Evolutionary conservation across 2,888 invertebrate species (phyloP).

Genomic region (Ophraella communa): DNA sequence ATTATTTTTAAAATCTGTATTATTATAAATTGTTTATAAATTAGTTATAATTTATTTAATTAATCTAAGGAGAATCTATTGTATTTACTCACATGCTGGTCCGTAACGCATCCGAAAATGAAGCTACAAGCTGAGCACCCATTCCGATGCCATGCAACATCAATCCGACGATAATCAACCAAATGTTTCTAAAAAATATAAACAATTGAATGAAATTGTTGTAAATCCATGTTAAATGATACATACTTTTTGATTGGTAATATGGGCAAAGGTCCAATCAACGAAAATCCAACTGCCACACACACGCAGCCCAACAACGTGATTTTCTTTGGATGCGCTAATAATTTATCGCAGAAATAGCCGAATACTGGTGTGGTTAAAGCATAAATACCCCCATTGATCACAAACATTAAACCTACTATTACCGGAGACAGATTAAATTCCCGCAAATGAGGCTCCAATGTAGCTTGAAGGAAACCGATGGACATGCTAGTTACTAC

Average conservation of each 20-base stretch:
- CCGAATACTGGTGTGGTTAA: slow-evolving; percentile 81
- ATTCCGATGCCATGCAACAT: slow-evolving; percentile 83
- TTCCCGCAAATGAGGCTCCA: slow-evolving; percentile 85
- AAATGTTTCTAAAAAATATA: slow-evolving; percentile 68
- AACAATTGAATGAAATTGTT: no score
- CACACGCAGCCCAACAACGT: slow-evolving; percentile 72
- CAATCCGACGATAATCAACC: slow-evolving; percentile 73
- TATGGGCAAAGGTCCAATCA: slow-evolving; percentile 84
- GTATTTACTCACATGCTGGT: slow-evolving; percentile 75
- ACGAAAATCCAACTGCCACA: slow-evolving; percentile 71
- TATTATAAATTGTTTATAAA: no score
- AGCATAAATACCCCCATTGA: slow-evolving; percentile 83
- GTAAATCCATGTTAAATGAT: not conserved
- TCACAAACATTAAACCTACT: slow-evolving; percentile 81
- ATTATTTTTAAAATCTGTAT: no score
- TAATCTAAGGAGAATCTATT: not conserved
- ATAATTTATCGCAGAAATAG: slow-evolving; percentile 75
- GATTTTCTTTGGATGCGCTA: slow-evolving; percentile 70
- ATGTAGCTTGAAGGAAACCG: slow-evolving; percentile 86
- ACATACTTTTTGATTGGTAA: slow-evolving; percentile 69
- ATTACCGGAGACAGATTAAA: slow-evolving; percentile 74
- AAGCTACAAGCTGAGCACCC: slow-evolving; percentile 83
- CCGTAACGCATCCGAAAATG: slow-evolving; percentile 82
- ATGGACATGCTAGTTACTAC: slow-evolving; percentile 82
- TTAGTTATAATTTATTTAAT: no score